Evolutionary conservation across 2,888 invertebrate genomes (phyloP).

Genomic region (Mimachlamys varia): DNA sequence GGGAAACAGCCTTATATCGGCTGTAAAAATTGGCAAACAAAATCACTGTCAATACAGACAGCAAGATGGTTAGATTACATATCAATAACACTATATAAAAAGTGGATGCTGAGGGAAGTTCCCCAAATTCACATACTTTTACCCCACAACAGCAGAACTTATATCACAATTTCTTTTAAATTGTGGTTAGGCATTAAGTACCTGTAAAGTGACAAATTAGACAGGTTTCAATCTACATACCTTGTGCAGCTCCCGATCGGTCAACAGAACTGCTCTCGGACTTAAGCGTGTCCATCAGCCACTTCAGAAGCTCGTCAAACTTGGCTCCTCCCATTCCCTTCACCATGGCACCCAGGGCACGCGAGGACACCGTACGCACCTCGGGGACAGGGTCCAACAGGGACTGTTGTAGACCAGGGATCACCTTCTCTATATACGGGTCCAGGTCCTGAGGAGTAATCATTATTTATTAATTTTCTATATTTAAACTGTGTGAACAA

Average conservation of each 20-base stretch:
- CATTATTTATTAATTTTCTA: background rate
- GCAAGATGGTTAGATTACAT: no score
- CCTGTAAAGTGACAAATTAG: background rate
- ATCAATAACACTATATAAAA: no score
- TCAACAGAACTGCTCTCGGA: constrained; percentile 97
- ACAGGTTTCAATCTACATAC: constrained; percentile 56
- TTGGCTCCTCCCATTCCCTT: constrained; percentile 97
- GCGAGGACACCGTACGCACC: constrained; percentile 96
- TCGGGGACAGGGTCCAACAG: constrained; percentile 99
- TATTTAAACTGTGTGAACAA: no score
- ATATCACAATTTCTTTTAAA: no score
- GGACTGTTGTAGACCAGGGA: constrained; percentile 97
- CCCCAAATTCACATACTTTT: no score
- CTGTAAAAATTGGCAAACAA: no score
- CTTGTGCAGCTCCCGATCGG: constrained; percentile 80
- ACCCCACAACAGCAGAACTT: no score
- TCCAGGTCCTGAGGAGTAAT: constrained; percentile 88
- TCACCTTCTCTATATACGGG: constrained; percentile 97
- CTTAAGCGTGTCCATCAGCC: constrained; percentile 98
- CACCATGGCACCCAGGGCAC: constrained; percentile 98
- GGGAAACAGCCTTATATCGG: no score
- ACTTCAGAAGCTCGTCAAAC: constrained; percentile 97
- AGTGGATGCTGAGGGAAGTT: no score
- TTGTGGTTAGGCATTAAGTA: no score
- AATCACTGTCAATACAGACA: no score